These are phyloP conservation scores for Drosophila subsilvestris DNA, from an alignment of 2,888 invertebrate species.

Conservation along the genomic window DNA sequence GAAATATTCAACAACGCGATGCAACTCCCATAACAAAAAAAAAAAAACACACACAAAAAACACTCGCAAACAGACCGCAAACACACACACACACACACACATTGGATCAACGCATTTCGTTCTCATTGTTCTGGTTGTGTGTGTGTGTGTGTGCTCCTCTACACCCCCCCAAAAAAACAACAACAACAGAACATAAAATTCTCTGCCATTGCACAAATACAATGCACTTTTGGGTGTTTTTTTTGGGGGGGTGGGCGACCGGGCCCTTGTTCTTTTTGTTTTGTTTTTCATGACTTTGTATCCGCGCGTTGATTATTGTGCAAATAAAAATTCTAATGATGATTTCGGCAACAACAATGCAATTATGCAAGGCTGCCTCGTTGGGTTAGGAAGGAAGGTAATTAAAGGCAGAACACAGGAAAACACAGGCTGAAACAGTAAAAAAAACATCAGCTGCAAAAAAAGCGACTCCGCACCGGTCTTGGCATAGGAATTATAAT, in stretches of 20 bases:
- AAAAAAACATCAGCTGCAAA: constrained; percentile 9
- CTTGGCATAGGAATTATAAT: constrained; percentile 58
- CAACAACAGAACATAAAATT: constrained; percentile 4
- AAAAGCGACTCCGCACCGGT: constrained; percentile 8
- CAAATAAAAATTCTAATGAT: constrained; percentile 77
- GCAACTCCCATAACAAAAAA: neutral
- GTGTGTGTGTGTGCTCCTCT: constrained; percentile 43
- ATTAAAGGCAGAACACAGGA: constrained; percentile 50
- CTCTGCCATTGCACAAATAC: constrained; percentile 54
- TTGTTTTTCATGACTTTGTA: too few relatives aligned
- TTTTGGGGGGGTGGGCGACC: constrained; percentile 4
- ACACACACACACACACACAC: neutral
- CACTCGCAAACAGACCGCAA: constrained; percentile 67
- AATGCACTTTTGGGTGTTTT: constrained; percentile 53
- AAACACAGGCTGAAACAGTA: constrained; percentile 4
- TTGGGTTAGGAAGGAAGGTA: constrained; percentile 26
- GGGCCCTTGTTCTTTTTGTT: constrained; percentile 22
- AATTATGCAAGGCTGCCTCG: constrained; percentile 55
- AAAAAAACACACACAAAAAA: constrained; percentile 35
- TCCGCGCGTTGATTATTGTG: constrained; percentile 65
- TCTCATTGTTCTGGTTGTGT: constrained; percentile 51
- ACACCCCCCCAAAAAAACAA: neutral
- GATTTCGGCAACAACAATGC: constrained; percentile 75
- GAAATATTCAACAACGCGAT: constrained; percentile 3
- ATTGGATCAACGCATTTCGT: constrained; percentile 61